Percentiles rank a stretch among this genome's conserved stretches.
phyloP scores from a whole-genome alignment of 2,797 vertebrate genomes.

The Eulemur rubriventer region DNA sequence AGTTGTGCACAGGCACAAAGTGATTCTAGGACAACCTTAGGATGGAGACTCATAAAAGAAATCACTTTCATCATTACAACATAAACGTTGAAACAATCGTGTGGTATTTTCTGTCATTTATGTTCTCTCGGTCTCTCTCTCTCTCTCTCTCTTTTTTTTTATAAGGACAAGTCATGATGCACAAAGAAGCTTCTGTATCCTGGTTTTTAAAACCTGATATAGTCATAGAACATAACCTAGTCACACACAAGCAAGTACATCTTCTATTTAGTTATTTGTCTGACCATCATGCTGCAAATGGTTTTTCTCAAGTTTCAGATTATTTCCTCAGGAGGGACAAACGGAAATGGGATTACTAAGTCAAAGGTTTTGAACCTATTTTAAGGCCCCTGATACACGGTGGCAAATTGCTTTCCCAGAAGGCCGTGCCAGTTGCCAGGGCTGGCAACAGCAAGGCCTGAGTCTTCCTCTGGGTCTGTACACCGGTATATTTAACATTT shows the following conservation, averaged over 20 bases:
- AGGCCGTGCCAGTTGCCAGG: slow-evolving; percentile 13
- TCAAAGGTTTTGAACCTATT: slow-evolving; percentile 60
- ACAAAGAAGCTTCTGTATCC: neutral
- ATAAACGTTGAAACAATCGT: neutral
- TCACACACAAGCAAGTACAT: neutral
- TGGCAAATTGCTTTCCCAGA: slow-evolving; percentile 60
- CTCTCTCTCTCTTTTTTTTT: too few relatives aligned
- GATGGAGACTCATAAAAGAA: neutral
- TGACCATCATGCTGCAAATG: neutral
- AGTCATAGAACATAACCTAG: neutral
- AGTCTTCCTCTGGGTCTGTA: neutral
- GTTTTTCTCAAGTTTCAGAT: slow-evolving; percentile 59
- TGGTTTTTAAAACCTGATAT: neutral
- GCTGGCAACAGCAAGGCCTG: neutral
- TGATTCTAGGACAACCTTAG: neutral
- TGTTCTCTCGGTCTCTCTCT: neutral
- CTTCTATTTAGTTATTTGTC: slow-evolving; percentile 20
- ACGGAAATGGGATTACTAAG: slow-evolving; percentile 64
- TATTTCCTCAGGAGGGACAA: slow-evolving; percentile 48
- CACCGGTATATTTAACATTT: neutral
- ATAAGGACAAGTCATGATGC: neutral
- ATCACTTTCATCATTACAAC: neutral
- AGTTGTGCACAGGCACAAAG: neutral
- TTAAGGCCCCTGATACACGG: slow-evolving; percentile 56
- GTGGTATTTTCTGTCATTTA: neutral